phyloP scores from a whole-genome alignment of 1,140 invertebrate genomes.

The Rhopalosiphum maidis region DNA sequence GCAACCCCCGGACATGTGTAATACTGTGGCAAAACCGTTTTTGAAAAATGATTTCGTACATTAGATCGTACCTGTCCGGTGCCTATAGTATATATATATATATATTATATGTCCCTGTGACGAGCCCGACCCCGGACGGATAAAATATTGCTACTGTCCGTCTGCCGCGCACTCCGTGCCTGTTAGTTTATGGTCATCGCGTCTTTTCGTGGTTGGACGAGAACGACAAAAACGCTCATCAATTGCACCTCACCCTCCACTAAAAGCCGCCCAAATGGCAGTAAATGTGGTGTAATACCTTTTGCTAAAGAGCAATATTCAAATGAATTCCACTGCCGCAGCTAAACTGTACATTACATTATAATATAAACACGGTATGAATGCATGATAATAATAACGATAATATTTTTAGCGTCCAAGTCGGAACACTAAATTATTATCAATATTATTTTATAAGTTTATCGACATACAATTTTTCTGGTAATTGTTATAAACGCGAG shows the following conservation, averaged over 20 bases:
- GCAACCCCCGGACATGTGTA: not conserved
- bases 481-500: not conserved
- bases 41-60: conserved; percentile 50
- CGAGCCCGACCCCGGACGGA: not conserved
- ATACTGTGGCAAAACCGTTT: not conserved
- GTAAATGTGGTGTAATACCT: not conserved
- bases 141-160: not conserved
- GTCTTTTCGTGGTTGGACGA: not conserved
- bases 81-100: not conserved
- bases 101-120: not conserved
- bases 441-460: not conserved
- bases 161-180: not conserved
- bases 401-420: not conserved
- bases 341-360: not conserved
- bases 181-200: not conserved
- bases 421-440: not conserved
- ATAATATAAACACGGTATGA: not conserved
- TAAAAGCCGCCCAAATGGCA: not conserved
- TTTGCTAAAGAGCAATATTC: not conserved
- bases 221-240: not conserved
- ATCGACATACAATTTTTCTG: too few relatives aligned
- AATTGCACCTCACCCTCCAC: not conserved
- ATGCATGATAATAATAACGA: not conserved
- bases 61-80: not conserved
- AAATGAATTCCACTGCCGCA: not conserved